Conservation (phyloP, 92 coral and sea anemone species). For the Anthopleura xanthogrammica region DNA sequence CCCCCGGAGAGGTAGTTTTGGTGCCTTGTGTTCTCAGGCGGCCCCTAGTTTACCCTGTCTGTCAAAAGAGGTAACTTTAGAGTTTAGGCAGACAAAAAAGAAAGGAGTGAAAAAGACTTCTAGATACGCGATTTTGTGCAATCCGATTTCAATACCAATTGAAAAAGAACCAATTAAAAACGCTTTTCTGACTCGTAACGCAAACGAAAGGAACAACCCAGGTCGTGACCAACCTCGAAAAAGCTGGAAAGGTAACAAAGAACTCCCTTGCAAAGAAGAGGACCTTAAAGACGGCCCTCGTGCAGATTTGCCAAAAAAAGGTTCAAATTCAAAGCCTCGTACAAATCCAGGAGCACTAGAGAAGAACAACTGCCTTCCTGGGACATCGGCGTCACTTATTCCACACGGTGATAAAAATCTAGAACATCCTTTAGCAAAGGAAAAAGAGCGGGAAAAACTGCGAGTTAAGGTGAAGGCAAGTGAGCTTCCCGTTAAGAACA, state of each 20-base stretch:
- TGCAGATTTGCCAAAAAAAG: not conserved
- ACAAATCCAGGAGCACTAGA: not conserved
- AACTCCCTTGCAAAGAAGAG: not conserved
- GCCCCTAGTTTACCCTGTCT: conserved; percentile 25
- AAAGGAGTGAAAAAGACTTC: conserved; percentile 6
- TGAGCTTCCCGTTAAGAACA: not conserved
- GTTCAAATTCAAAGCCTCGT: not conserved
- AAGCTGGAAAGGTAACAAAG: not conserved
- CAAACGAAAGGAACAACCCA: not conserved
- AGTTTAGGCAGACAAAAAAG: conserved; percentile 13
- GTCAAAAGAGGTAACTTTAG: conserved; percentile 32
- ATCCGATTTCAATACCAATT: not conserved
- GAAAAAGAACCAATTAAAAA: not conserved
- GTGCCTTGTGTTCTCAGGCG: conserved; percentile 6
- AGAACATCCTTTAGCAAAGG: not conserved
- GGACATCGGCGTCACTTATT: not conserved
- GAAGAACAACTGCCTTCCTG: not conserved
- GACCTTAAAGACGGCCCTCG: not conserved
- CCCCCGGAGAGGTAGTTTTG: conserved; percentile 21
- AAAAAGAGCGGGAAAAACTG: not conserved
- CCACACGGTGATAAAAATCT: not conserved
- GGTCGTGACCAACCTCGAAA: not conserved
- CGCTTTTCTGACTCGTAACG: not conserved
- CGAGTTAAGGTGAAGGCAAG: not conserved
- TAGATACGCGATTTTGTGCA: not conserved